phyloP scores from a whole-genome alignment of 2,888 invertebrate species.

The Amaurobius ferox region DNA sequence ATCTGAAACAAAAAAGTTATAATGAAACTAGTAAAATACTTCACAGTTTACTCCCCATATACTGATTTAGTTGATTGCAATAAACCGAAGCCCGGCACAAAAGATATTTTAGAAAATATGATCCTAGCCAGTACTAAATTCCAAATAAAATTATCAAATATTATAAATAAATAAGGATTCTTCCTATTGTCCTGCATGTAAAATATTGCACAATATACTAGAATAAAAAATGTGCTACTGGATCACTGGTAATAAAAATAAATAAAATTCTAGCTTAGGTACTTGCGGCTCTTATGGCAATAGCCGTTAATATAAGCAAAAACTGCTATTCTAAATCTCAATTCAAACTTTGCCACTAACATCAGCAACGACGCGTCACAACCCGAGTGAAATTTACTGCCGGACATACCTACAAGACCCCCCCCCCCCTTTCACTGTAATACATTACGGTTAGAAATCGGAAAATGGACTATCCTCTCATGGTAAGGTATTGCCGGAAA shows the following conservation, averaged over 20 bases:
- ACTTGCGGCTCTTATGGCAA: neutral
- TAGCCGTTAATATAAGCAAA: neutral
- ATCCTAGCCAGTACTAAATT: no score
- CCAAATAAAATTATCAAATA: no score
- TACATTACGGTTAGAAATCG: neutral
- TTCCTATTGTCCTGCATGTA: neutral
- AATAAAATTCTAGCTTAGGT: neutral
- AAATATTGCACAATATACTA: neutral
- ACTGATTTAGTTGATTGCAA: no score
- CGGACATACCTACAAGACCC: conserved; percentile 7
- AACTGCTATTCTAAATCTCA: conserved; percentile 3
- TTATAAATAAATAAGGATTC: neutral
- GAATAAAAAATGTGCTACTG: neutral
- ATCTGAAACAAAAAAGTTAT: no score
- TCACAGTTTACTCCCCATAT: no score
- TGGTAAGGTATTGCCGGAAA: neutral
- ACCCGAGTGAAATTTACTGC: conserved; percentile 12
- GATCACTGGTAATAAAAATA: neutral
- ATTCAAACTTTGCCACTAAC: conserved; percentile 2
- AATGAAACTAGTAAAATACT: no score
- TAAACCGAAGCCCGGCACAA: no score
- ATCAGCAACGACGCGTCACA: conserved; percentile 1
- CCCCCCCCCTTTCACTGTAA: neutral
- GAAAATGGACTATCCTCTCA: conserved; percentile 1
- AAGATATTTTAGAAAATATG: no score